Base-by-base conservation (phyloP, 2,888 invertebrate species). In the Drosophila demipolita region DNA sequence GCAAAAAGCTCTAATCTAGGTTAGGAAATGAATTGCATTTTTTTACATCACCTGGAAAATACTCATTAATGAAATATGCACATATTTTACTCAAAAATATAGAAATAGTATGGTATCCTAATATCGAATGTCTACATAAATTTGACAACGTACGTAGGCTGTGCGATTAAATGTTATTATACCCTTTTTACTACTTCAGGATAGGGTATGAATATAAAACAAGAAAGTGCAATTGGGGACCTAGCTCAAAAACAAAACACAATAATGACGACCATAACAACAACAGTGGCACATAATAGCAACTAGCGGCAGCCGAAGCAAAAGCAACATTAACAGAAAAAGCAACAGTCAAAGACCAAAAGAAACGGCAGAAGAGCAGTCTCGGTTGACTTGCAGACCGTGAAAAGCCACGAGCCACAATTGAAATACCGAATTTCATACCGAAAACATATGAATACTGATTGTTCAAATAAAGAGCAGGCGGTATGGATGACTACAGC, bases 391-490 rank as follows among this genome's bases (percentile, higher is more conserved):
- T 83, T 89, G 83, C 83, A 90, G 92, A 92, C 91, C 92, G 90
- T 92, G 92, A 92, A 85, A 85, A 92, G 92, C 92, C 92, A 92
- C 92, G 92, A 92, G 92, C 92, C 92, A 91, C 89, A 90, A 90
- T 90, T 91, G 89, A 90, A 90, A 90, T 90, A 89, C 90, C 88
- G 84, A 90, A 88, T 89, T 86, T 89, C 78, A 89, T 90, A 87
- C 85, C 79, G 82, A 82, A 89, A 90, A 87, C 85, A 85, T 88
- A 87, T 90, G 90, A 87, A 87, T 84, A 84, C 87, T 75, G 83
- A 90, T 85, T 87, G 90, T 89, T 83, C 69, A 87, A 80, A 80
- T 75, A 82, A 80, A 79, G 72, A 75, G 68, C 68, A 75, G 79
- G 75, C 73, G 70, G 64, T 76, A 72, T 78, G 70, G 69, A 68